These are phyloP conservation scores for Siphamia tubifer DNA, from an alignment of 2,113 vertebrate genomes.

Conservation along the genomic window DNA sequence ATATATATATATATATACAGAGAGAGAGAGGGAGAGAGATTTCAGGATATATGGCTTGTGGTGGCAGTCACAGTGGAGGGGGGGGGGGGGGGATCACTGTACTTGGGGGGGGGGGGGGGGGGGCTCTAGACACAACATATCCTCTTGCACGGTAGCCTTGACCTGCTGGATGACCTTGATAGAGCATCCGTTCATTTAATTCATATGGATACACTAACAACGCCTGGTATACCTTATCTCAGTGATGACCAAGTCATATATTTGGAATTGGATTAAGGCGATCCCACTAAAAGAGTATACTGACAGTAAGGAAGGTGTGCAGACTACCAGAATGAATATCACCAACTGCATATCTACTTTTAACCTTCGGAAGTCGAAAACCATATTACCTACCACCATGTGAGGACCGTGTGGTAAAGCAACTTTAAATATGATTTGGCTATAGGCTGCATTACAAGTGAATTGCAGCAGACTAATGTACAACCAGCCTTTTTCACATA, in stretches of 20 bases:
- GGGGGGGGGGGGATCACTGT: too few relatives aligned
- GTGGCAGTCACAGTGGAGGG: not conserved
- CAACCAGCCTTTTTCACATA: too few relatives aligned
- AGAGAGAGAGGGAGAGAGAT: too few relatives aligned
- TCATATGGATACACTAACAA: constrained; percentile 61
- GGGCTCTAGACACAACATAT: constrained; percentile 57
- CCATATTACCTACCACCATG: too few relatives aligned
- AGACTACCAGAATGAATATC: constrained; percentile 12
- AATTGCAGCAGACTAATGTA: too few relatives aligned
- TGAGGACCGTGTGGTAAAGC: too few relatives aligned
- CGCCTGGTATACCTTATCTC: constrained; percentile 57
- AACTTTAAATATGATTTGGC: too few relatives aligned
- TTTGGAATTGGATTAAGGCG: constrained; percentile 64
- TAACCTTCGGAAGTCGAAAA: constrained; percentile 37
- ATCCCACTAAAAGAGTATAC: constrained; percentile 29
- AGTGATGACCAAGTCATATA: constrained; percentile 58
- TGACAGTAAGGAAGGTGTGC: constrained; percentile 6
- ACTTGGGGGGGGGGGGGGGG: too few relatives aligned
- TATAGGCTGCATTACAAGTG: too few relatives aligned
- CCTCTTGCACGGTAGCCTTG: constrained; percentile 47
- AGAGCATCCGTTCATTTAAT: constrained; percentile 63
- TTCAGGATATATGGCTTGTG: not conserved
- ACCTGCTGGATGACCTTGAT: constrained; percentile 66
- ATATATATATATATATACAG: too few relatives aligned
- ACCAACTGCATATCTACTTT: not conserved